Evolutionary conservation across 2,113 vertebrate genomes (phyloP).

Genomic region (Piaya cayana): DNA sequence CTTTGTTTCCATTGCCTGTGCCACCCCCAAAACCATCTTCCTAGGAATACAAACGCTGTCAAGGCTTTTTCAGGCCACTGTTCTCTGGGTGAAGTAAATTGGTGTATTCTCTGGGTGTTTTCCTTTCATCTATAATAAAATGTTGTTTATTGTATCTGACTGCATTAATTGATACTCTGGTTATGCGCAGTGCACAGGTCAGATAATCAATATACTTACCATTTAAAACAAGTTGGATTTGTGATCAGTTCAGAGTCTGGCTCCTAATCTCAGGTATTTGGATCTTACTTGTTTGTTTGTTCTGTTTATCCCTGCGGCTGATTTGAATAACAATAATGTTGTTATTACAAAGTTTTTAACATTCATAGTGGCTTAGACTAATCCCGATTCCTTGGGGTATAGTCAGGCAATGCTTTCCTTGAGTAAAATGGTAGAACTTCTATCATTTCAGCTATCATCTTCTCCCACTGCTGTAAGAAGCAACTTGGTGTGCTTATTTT

Average conservation of each 20-base stretch:
- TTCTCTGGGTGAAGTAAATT: not conserved
- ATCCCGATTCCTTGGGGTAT: not conserved
- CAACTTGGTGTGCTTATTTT: not conserved
- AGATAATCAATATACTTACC: constrained; percentile 21
- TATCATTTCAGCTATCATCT: not conserved
- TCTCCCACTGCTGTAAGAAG: not conserved
- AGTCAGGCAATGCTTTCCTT: not conserved
- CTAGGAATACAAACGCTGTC: not conserved
- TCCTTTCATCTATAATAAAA: not conserved
- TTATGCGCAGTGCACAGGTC: not conserved
- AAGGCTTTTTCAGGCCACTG: not conserved
- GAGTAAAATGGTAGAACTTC: not conserved
- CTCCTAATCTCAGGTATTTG: not conserved
- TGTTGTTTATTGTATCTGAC: not conserved
- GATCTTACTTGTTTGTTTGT: not conserved
- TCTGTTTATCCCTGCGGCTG: not conserved
- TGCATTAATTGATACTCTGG: not conserved
- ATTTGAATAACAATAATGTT: not conserved
- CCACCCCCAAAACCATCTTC: not conserved
- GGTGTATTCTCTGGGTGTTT: not conserved
- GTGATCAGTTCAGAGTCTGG: not conserved
- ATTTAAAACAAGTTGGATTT: not conserved
- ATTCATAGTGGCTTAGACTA: not conserved
- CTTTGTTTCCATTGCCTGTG: not conserved
- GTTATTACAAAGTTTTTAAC: not conserved